These are phyloP conservation scores for Botrylloides violaceus DNA, from an alignment of 23 tunicate genomes.

Conservation along the genomic window DNA sequence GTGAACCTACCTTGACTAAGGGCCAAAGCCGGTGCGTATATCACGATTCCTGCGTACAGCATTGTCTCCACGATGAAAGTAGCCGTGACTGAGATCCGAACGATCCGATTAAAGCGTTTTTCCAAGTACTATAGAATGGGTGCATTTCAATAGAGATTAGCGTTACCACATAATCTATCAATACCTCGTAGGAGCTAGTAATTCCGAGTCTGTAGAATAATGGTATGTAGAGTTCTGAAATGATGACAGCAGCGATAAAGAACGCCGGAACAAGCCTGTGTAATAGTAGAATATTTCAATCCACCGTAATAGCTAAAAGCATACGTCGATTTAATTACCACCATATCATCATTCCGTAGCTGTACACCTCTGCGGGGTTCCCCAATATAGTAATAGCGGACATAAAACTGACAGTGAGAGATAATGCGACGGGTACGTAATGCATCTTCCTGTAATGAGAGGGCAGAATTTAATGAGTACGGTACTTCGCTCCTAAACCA, in stretches of 20 bases:
- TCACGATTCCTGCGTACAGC: constrained; percentile 53
- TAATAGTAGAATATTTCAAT: too few species aligned
- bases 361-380: constrained; percentile 25
- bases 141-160: neutral
- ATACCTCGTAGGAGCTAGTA: constrained; percentile 3
- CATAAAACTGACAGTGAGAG: constrained; percentile 31
- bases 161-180: neutral
- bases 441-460: constrained; percentile 1
- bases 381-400: constrained; percentile 25
- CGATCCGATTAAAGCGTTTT: constrained; percentile 36
- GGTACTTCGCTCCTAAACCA: too few species aligned
- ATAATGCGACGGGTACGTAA: constrained; percentile 21
- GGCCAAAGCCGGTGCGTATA: constrained; percentile 65
- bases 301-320: neutral
- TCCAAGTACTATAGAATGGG: constrained; percentile 43
- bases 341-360: constrained; percentile 22
- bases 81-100: constrained; percentile 37
- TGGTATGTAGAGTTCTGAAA: neutral
- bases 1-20: constrained; percentile 32
- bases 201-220: constrained; percentile 6
- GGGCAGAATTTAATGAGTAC: neutral
- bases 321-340: constrained; percentile 4
- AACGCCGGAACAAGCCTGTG: constrained; percentile 3
- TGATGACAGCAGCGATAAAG: neutral
- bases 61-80: constrained; percentile 50